A percentile compares a stretch with the other conserved stretches of the same genome.
Conservation (phyloP, 2,888 invertebrate species). For the Acleris holmiana region DNA sequence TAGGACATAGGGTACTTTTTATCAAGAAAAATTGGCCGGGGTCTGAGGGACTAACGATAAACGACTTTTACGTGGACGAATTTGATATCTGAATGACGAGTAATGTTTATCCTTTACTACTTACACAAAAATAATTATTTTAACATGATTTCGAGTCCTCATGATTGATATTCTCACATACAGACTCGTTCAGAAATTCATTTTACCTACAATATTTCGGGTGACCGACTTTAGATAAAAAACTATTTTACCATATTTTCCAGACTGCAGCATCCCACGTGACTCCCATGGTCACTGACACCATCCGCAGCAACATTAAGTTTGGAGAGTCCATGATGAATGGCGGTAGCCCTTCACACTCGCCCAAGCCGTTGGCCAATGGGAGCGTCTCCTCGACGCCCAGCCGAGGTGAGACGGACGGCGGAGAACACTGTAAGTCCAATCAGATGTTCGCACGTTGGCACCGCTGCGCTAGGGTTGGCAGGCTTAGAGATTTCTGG, state of each 20-base stretch:
- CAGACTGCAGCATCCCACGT: slow-evolving; percentile 75
- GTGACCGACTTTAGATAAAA: too few species aligned
- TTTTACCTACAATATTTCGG: too few species aligned
- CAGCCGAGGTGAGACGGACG: slow-evolving; percentile 80
- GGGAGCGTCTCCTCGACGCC: slow-evolving; percentile 74
- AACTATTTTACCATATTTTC: slow-evolving; percentile 45
- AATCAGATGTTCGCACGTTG: slow-evolving; percentile 70
- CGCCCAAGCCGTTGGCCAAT: slow-evolving; percentile 65
- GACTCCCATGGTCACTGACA: slow-evolving; percentile 84
- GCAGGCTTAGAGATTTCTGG: slow-evolving; percentile 17
- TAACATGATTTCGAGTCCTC: too few species aligned
- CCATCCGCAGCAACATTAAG: slow-evolving; percentile 85
- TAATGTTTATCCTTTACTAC: too few species aligned
- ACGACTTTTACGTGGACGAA: too few species aligned
- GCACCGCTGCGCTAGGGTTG: slow-evolving; percentile 38
- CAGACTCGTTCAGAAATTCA: too few species aligned
- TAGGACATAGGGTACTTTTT: too few species aligned
- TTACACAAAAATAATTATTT: too few species aligned
- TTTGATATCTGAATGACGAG: too few species aligned
- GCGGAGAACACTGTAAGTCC: slow-evolving; percentile 78
- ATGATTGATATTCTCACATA: too few species aligned
- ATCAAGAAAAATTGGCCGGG: too few species aligned
- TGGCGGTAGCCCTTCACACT: slow-evolving; percentile 64
- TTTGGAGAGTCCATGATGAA: slow-evolving; percentile 77
- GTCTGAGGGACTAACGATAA: too few species aligned